Conservation (phyloP, 2,113 vertebrate species). For the Thymallus thymallus region DNA sequence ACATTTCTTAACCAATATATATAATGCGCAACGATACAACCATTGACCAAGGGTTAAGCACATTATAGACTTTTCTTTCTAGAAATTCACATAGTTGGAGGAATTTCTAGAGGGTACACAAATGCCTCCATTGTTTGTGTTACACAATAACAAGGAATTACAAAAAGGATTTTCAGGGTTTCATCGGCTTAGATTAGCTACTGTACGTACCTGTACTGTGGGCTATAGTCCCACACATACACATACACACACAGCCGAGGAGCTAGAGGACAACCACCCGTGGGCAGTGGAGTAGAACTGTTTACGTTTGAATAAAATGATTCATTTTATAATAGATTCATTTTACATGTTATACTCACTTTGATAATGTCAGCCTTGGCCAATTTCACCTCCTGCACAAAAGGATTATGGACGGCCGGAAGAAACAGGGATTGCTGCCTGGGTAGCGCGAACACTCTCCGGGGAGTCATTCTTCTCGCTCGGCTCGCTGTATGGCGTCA, state of each 20-base stretch:
- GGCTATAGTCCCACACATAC: conserved; percentile 18
- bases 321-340: too few species aligned
- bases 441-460: conserved; percentile 74
- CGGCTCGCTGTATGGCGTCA: neutral
- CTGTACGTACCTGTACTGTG: neutral
- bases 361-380: conserved; percentile 63
- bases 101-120: conserved; percentile 43
- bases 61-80: conserved; percentile 10
- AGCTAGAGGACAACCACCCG: too few species aligned
- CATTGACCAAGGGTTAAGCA: conserved; percentile 18
- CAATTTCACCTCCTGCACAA: conserved; percentile 77
- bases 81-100: conserved; percentile 32
- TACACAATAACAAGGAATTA: conserved; percentile 27
- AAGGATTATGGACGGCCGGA: conserved; percentile 85
- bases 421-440: conserved; percentile 85
- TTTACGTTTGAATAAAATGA: neutral
- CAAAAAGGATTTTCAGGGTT: conserved; percentile 48
- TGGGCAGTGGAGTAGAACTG: neutral
- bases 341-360: conserved; percentile 71
- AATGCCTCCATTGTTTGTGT: conserved; percentile 49
- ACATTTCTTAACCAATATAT: neutral
- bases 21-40: neutral
- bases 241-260: neutral
- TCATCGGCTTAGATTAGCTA: conserved; percentile 56
- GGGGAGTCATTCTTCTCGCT: conserved; percentile 49